Conservation (phyloP, 2,113 vertebrate genomes). For the Ailuropoda melanoleuca region DNA sequence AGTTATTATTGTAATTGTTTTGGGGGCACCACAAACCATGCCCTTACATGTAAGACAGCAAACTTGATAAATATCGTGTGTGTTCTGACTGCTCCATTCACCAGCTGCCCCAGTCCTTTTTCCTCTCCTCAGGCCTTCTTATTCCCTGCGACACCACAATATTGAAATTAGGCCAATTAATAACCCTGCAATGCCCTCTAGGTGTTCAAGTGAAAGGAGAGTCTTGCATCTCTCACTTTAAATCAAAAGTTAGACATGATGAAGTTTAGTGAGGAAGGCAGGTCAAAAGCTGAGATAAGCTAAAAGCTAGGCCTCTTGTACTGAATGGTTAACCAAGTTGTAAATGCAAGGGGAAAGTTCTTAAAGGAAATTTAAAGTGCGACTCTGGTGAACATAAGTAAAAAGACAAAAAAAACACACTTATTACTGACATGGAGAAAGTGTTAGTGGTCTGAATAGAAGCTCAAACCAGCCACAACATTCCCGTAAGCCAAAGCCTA, state of each 20-base stretch:
- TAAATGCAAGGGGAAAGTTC: not conserved
- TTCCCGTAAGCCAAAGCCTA: not conserved
- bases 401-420: not conserved
- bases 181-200: not conserved
- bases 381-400: not conserved
- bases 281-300: not conserved
- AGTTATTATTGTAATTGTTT: not conserved
- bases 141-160: not conserved
- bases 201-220: not conserved
- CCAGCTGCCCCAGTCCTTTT: not conserved
- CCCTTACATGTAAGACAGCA: not conserved
- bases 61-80: not conserved
- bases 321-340: not conserved
- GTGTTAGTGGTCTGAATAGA: not conserved
- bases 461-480: not conserved
- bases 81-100: not conserved
- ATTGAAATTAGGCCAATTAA: not conserved
- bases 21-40: not conserved
- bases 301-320: not conserved
- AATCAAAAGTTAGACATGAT: not conserved
- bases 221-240: not conserved
- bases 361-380: not conserved
- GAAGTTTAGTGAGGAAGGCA: not conserved
- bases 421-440: not conserved
- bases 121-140: not conserved